Conservation (phyloP, 2,797 vertebrate species). For the Tachyglossus aculeatus region DNA sequence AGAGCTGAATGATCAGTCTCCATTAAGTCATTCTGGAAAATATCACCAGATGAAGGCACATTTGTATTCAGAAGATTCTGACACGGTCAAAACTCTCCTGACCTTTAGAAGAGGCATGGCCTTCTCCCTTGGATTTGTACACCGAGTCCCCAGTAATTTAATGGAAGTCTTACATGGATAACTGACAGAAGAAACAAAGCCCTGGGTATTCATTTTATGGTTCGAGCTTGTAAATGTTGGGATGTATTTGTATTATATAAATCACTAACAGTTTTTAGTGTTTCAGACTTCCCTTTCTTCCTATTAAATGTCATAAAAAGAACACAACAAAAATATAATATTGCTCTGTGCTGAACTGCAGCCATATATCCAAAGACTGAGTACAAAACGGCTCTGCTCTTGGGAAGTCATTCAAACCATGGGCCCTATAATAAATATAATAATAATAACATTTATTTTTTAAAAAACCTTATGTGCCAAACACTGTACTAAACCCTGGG, state of each 20-base stretch:
- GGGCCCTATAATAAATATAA: too few species aligned
- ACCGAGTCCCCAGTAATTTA: neutral
- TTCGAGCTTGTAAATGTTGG: neutral
- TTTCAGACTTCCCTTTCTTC: neutral
- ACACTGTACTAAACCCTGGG: too few species aligned
- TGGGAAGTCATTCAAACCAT: too few species aligned
- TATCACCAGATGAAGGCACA: neutral
- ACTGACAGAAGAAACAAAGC: neutral
- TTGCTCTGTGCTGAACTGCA: neutral
- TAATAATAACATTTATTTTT: too few species aligned
- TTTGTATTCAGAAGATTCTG: neutral
- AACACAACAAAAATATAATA: neutral
- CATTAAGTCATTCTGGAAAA: neutral
- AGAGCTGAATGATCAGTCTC: neutral
- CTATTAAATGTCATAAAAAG: neutral
- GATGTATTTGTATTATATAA: neutral
- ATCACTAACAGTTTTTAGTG: rapidly evolving
- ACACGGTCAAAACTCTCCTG: neutral
- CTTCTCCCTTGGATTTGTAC: neutral
- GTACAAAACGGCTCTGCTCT: too few species aligned
- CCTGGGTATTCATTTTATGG: neutral
- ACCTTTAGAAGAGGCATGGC: neutral
- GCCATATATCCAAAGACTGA: neutral
- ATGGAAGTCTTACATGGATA: neutral
- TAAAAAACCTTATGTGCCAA: too few species aligned